phyloP scores from a whole-genome alignment of 1,140 invertebrate genomes.

The Pseudomyrmex dendroicus region DNA sequence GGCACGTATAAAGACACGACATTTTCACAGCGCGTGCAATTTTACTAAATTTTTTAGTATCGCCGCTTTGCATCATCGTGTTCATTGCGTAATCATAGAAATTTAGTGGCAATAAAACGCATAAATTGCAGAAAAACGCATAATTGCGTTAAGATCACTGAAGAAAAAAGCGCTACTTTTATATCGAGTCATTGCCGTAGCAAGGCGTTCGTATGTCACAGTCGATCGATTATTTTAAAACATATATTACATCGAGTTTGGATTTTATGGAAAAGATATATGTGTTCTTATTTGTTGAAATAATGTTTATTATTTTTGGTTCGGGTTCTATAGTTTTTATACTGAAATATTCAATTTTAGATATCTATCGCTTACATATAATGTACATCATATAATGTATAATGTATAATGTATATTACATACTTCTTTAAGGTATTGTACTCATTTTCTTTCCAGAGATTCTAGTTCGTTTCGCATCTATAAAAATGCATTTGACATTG shows the following conservation, averaged over 20 bases:
- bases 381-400: too few species aligned
- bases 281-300: not conserved
- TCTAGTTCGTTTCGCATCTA: not conserved
- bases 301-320: not conserved
- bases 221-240: conserved; percentile 17
- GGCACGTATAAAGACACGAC: not conserved
- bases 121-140: conserved; percentile 21
- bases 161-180: conserved; percentile 43
- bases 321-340: too few species aligned
- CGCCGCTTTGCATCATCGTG: not conserved
- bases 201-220: not conserved
- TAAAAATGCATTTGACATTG: not conserved
- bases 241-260: not conserved
- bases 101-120: conserved; percentile 53
- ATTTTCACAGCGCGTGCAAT: conserved; percentile 31
- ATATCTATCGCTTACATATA: too few species aligned
- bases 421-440: not conserved
- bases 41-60: conserved; percentile 18
- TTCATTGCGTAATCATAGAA: conserved; percentile 47
- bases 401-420: too few species aligned
- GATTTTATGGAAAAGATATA: not conserved
- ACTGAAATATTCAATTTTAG: too few species aligned
- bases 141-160: not conserved
- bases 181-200: conserved; percentile 1
- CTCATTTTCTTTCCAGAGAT: not conserved